These are phyloP conservation scores for Leucophenga varia DNA, from an alignment of 1,140 invertebrate genomes.

Conservation along the genomic window DNA sequence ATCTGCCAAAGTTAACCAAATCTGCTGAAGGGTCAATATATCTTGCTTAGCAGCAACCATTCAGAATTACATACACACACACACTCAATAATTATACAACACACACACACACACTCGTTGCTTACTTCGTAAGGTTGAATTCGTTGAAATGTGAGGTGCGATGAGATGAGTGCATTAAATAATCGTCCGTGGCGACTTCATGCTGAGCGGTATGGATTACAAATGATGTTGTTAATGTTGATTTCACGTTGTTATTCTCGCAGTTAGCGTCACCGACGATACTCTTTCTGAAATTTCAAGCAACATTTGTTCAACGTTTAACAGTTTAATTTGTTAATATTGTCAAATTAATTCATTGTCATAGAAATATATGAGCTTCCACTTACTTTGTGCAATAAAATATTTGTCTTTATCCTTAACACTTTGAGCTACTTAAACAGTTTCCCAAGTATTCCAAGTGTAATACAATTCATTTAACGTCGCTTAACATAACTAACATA, in stretches of 20 bases:
- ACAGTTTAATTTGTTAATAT: slow-evolving; percentile 56
- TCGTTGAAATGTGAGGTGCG: too few relatives aligned
- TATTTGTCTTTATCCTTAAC: slow-evolving; percentile 17
- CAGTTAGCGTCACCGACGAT: slow-evolving; percentile 7
- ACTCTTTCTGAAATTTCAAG: too few relatives aligned
- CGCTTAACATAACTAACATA: not conserved
- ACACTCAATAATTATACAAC: too few relatives aligned
- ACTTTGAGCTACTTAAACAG: slow-evolving; percentile 1
- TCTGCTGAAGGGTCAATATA: slow-evolving; percentile 49
- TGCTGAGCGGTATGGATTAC: slow-evolving; percentile 54
- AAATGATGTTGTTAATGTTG: slow-evolving; percentile 54
- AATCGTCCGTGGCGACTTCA: slow-evolving; percentile 32
- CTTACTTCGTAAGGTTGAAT: not conserved
- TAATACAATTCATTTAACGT: not conserved
- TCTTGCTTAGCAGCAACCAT: slow-evolving; percentile 19
- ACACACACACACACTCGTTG: slow-evolving; percentile 10
- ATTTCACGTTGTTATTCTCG: too few relatives aligned
- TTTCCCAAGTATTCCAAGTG: slow-evolving; percentile 2
- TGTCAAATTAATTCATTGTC: slow-evolving; percentile 54
- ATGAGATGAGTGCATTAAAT: not conserved
- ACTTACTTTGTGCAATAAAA: too few relatives aligned
- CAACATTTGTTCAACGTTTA: slow-evolving; percentile 29
- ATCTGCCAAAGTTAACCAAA: slow-evolving; percentile 22
- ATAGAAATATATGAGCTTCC: too few relatives aligned
- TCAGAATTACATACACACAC: slow-evolving; percentile 4